These are phyloP conservation scores for Cephus rjabovi DNA, from an alignment of 2,888 invertebrate genomes.

Conservation along the genomic window DNA sequence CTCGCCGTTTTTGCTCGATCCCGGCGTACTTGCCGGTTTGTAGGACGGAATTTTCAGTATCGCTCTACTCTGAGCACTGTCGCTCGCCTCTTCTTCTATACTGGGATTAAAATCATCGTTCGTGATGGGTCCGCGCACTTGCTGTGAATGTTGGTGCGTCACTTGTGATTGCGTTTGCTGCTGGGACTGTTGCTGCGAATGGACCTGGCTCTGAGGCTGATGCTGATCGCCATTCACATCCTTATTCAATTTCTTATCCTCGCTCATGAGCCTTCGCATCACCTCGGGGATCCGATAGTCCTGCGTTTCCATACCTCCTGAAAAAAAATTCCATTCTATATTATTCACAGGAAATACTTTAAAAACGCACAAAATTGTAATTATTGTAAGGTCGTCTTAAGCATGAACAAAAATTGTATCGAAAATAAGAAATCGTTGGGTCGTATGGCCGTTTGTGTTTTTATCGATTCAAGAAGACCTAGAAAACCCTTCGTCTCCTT, in stretches of 20 bases:
- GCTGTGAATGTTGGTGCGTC: constrained; percentile 34
- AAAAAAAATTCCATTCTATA: not conserved
- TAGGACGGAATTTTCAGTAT: constrained; percentile 95
- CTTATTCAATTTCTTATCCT: constrained; percentile 68
- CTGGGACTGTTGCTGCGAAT: constrained; percentile 33
- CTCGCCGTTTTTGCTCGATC: constrained; percentile 60
- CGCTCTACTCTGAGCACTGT: constrained; percentile 69
- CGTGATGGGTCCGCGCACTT: constrained; percentile 63
- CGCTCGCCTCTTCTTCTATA: constrained; percentile 64
- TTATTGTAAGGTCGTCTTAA: not conserved
- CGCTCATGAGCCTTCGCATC: constrained; percentile 70
- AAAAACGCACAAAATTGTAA: not conserved
- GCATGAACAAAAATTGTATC: not conserved
- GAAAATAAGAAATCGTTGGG: not conserved
- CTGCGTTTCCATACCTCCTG: constrained; percentile 59
- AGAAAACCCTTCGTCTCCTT: constrained; percentile 23
- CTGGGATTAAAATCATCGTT: constrained; percentile 66
- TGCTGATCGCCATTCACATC: constrained; percentile 60
- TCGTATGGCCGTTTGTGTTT: constrained; percentile 39
- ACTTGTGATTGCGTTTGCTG: constrained; percentile 48
- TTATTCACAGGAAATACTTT: not conserved
- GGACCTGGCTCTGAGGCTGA: constrained; percentile 28
- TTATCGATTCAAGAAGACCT: constrained; percentile 64
- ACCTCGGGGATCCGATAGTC: constrained; percentile 70
- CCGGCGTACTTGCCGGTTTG: constrained; percentile 71